phyloP scores from a whole-genome alignment of 2,888 invertebrate species.

The Amblyteles armatorius region DNA sequence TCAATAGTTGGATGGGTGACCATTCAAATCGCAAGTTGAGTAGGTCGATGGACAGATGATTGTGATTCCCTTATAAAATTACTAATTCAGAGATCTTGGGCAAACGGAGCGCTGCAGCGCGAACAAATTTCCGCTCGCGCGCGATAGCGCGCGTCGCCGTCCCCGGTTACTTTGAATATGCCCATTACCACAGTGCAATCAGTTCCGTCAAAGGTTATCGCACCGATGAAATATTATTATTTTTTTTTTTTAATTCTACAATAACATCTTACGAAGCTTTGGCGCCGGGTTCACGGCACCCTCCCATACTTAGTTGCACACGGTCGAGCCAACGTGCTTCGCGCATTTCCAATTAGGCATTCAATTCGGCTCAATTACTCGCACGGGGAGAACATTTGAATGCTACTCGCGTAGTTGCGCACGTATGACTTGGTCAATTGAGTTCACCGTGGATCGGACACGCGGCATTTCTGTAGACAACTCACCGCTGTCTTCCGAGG shows the following conservation, averaged over 20 bases:
- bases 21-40: no score
- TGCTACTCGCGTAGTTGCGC: constrained; percentile 58
- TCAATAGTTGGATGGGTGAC: no score
- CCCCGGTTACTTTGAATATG: no score
- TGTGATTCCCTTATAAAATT: no score
- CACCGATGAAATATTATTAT: no score
- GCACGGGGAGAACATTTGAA: constrained; percentile 69
- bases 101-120: no score
- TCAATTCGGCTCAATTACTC: constrained; percentile 74
- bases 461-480: constrained; percentile 32
- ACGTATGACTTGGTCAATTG: constrained; percentile 41
- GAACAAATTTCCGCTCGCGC: no score
- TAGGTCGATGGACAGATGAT: no score
- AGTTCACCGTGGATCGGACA: constrained; percentile 6
- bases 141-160: no score
- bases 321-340: background rate
- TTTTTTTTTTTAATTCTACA: background rate
- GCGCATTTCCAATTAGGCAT: constrained; percentile 62
- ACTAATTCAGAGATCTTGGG: no score
- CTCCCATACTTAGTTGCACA: constrained; percentile 7
- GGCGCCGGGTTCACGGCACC: background rate
- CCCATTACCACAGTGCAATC: no score
- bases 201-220: no score
- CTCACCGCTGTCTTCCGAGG: constrained; percentile 30
- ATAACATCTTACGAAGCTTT: background rate